Base-by-base conservation (phyloP, 2,888 invertebrate genomes). In the Megaustenia siamemsis region DNA sequence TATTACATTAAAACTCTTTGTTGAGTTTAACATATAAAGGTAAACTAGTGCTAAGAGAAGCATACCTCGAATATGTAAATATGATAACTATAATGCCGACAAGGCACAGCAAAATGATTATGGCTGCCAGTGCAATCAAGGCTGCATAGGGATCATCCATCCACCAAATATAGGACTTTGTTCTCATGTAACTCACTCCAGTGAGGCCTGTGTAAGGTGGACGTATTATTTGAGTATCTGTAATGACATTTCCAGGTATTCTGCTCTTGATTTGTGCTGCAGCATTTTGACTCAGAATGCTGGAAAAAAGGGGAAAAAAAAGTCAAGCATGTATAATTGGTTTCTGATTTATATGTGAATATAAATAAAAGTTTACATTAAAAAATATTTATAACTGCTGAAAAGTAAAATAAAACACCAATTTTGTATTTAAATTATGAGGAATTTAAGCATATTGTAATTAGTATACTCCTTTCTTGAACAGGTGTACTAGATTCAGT, bases 71-170 rank as follows among this genome's bases (percentile, higher is more conserved):
- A 97, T 98, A 98, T 0, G 98, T 98, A 81, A 98, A 96, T 94
- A 98, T 97, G 86, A 98, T 97, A 93, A 98, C 98, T 80, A 98
- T 96, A 76, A 98, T 98, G 10, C 98, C 98, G 79, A 97, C 96
- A 21, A 97, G 95, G 15, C 97, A 97, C 15, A 98, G 96, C 1
- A 98, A 95, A 63, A 98, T 95, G 86, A 98, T 98, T n/a, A 98
- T 96, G 83, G 97, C 96, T 0, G 97, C 98, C 0, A 98, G 95
- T 24, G 97, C 96, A 87, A 98, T 96, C 45, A 98, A 95, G 0
- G 98, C 97, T 89, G 97, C 97, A 32, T 98, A 98, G 89, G 98
- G 96, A 15, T 97, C 93, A 84, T 93, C 93, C 66, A 91, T 88
- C 91, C 91, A 92, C 92, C 92, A 92, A 68, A 91, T 88, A 83